phyloP scores from a whole-genome alignment of 2,888 invertebrate species.

The Oxyscelio sp. region DNA sequence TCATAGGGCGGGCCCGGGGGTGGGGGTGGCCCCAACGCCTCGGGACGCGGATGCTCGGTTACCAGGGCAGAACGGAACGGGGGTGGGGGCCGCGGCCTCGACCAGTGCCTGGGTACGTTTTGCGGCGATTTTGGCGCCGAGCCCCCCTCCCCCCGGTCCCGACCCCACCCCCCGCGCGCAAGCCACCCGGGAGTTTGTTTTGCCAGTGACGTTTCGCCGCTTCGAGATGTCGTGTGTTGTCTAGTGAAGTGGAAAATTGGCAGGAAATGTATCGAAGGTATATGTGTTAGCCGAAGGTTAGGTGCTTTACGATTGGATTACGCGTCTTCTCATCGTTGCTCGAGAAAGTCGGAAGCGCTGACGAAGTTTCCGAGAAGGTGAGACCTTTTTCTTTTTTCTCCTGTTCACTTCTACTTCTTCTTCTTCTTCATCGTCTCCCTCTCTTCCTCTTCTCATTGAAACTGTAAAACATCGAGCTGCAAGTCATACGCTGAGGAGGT shows the following conservation, averaged over 20 bases:
- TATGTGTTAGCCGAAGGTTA: conserved; percentile 55
- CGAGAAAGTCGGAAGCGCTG: conserved; percentile 22
- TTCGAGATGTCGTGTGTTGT: conserved; percentile 43
- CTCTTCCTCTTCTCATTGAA: too few relatives aligned
- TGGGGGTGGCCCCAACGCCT: too few relatives aligned
- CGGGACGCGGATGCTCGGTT: too few relatives aligned
- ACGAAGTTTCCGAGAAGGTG: conserved; percentile 28
- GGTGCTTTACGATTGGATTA: conserved; percentile 55
- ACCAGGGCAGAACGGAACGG: too few relatives aligned
- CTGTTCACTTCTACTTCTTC: neutral
- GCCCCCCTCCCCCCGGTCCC: too few relatives aligned
- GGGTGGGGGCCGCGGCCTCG: too few relatives aligned
- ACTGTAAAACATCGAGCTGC: too few relatives aligned
- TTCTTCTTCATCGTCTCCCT: neutral
- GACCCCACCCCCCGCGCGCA: too few relatives aligned
- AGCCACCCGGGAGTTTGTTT: neutral
- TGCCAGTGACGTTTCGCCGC: conserved; percentile 27
- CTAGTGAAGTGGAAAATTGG: conserved; percentile 53
- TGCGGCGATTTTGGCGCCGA: too few relatives aligned
- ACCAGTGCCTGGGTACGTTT: too few relatives aligned
- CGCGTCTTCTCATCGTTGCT: conserved; percentile 34
- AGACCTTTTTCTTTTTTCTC: neutral
- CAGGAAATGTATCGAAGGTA: conserved; percentile 31
- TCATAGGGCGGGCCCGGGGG: too few relatives aligned
- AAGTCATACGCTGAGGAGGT: too few relatives aligned